A percentile compares a stretch with the other conserved stretches of the same genome.
phyloP scores from a whole-genome alignment of 2,797 vertebrate genomes.

The Acanthiza pusilla region DNA sequence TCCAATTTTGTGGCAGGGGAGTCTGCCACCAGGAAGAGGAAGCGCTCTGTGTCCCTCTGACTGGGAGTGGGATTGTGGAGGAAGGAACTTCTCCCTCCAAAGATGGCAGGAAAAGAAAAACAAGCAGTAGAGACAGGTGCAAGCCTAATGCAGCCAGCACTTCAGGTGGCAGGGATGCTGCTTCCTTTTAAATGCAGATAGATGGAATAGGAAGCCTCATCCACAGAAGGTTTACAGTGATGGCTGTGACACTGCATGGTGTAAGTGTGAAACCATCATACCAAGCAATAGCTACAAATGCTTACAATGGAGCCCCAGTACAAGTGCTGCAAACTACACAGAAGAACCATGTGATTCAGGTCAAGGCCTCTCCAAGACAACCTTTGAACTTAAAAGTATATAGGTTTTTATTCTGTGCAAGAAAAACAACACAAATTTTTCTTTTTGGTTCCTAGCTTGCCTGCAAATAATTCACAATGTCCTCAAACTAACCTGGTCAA shows the following conservation, averaged over 20 bases:
- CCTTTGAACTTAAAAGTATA: not conserved
- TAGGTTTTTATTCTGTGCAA: not conserved
- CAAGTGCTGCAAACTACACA: not conserved
- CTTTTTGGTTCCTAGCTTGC: not conserved
- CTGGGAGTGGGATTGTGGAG: not conserved
- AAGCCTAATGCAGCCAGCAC: not conserved
- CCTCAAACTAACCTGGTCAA: not conserved
- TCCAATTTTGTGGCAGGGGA: constrained; percentile 47
- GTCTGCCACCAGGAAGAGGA: constrained; percentile 55
- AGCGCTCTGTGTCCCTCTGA: constrained; percentile 70
- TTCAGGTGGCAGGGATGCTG: not conserved
- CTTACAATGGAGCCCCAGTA: not conserved
- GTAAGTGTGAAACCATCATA: not conserved
- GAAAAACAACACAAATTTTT: not conserved
- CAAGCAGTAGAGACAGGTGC: not conserved
- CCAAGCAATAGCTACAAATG: not conserved
- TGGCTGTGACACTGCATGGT: not conserved
- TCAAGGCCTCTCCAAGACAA: not conserved
- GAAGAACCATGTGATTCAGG: not conserved
- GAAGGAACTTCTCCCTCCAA: not conserved
- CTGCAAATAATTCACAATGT: not conserved
- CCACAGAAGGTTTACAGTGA: not conserved
- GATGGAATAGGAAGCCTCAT: not conserved
- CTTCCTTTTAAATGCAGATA: not conserved
- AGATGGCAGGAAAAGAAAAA: not conserved